Percentiles rank a stretch among this genome's conserved stretches.
Conservation (phyloP, 2,113 vertebrate species). For the Ursus arctos region DNA sequence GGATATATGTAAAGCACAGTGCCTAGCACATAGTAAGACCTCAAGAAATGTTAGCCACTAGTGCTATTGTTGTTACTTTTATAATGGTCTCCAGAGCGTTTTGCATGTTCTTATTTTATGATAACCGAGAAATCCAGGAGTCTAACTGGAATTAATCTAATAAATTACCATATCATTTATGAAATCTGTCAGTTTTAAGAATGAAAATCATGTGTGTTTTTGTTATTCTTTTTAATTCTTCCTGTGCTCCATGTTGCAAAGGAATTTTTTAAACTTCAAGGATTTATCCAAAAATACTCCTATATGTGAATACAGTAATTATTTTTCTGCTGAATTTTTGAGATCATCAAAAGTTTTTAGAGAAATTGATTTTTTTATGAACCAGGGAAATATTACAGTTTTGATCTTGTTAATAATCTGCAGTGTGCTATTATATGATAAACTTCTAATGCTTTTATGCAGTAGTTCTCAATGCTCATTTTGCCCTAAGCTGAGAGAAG, state of each 20-base stretch:
- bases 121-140: neutral
- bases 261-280: slow-evolving; percentile 47
- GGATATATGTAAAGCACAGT: neutral
- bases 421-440: neutral
- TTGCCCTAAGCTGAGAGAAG: neutral
- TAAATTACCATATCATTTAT: neutral
- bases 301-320: neutral
- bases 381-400: neutral
- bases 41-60: neutral
- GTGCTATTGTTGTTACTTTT: neutral
- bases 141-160: neutral
- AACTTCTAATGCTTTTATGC: neutral
- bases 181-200: neutral
- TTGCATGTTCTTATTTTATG: neutral
- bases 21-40: neutral
- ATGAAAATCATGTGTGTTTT: neutral
- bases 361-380: neutral
- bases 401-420: neutral
- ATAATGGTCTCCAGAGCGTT: neutral
- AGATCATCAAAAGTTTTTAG: slow-evolving; percentile 19
- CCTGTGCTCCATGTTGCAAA: neutral
- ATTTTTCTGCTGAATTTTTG: neutral
- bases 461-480: neutral
- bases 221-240: neutral
- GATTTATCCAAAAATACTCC: neutral